phyloP scores from a whole-genome alignment of 2,113 vertebrate species.

The Odocoileus hemionus region DNA sequence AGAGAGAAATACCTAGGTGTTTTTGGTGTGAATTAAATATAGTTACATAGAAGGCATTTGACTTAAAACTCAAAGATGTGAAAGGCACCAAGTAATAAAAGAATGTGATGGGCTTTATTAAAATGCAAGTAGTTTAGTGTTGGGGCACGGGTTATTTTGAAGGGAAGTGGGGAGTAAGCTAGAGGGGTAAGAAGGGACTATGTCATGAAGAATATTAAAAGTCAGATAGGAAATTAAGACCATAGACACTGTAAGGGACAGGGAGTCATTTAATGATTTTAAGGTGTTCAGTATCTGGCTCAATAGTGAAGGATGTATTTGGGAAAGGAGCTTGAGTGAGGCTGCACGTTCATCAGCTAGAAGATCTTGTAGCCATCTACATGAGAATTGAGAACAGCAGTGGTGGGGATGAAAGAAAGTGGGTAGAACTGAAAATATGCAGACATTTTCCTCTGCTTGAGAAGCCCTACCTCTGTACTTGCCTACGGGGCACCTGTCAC shows the following conservation, averaged over 20 bases:
- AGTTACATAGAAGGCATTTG: neutral
- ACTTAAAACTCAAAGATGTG: neutral
- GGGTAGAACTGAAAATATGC: neutral
- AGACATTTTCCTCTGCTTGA: neutral
- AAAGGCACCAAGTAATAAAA: neutral
- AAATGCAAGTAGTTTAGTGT: neutral
- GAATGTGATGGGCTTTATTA: neutral
- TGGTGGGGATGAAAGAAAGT: neutral
- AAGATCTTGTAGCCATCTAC: neutral
- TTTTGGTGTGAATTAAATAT: neutral
- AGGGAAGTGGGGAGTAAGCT: neutral
- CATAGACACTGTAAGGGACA: neutral
- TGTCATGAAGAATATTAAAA: neutral
- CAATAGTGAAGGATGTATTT: neutral
- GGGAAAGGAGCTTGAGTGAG: neutral
- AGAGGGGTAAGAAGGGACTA: neutral
- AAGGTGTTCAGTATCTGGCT: neutral
- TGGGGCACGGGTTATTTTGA: neutral
- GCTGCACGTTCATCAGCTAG: neutral
- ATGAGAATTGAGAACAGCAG: neutral
- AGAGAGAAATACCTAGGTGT: neutral
- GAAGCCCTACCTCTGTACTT: neutral
- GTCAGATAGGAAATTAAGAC: neutral
- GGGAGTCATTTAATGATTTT: neutral
- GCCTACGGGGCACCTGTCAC: neutral